Percentiles rank a stretch among this genome's conserved stretches.
Evolutionary conservation across 2,113 vertebrate species (phyloP).

Genomic region (Craseonycteris thonglongyai): DNA sequence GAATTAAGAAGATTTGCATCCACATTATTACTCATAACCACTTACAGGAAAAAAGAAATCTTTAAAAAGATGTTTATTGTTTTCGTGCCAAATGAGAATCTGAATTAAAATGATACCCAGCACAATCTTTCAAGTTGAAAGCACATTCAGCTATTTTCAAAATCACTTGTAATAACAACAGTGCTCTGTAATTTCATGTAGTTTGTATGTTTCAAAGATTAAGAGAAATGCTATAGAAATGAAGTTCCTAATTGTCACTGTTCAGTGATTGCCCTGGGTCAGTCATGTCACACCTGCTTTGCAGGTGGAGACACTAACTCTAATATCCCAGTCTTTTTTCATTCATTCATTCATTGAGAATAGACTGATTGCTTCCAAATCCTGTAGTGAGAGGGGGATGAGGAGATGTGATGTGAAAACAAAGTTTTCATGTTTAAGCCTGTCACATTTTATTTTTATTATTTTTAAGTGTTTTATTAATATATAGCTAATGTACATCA

Average conservation of each 20-base stretch:
- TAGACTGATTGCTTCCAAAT: neutral
- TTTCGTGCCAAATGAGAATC: constrained; percentile 64
- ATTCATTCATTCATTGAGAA: too few species aligned
- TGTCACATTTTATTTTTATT: neutral
- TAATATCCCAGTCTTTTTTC: too few species aligned
- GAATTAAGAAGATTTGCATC: constrained; percentile 67
- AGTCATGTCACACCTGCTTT: neutral
- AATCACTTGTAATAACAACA: constrained; percentile 50
- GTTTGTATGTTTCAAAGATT: constrained; percentile 50
- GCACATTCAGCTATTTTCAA: constrained; percentile 61
- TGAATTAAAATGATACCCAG: constrained; percentile 63
- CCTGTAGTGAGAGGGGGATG: neutral
- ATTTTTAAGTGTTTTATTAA: too few species aligned
- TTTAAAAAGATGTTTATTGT: constrained; percentile 69
- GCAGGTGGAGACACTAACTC: neutral
- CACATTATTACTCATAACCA: constrained; percentile 67
- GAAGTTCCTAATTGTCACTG: neutral
- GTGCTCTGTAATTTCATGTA: constrained; percentile 37
- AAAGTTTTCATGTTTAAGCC: neutral
- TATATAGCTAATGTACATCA: too few species aligned
- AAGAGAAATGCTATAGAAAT: constrained; percentile 1
- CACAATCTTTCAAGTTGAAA: constrained; percentile 44
- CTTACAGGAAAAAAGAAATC: constrained; percentile 64
- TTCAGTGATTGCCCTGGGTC: neutral
- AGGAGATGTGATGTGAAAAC: neutral